Evolutionary conservation across 2,888 invertebrate species (phyloP).

Genomic region (Heliconius aoede): DNA sequence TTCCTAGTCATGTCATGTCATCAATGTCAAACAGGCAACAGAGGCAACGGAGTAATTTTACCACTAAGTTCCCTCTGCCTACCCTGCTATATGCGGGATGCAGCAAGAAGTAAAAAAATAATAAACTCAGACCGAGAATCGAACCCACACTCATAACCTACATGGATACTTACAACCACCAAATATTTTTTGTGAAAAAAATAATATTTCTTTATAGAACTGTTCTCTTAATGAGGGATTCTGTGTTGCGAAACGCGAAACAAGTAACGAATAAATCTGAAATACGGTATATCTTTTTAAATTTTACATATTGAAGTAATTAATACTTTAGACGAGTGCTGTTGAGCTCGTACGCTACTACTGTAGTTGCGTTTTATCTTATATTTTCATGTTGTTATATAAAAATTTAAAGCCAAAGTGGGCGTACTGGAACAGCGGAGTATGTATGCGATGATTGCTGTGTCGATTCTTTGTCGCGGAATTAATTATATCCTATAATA

Average conservation of each 20-base stretch:
- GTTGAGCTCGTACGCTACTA: slow-evolving; percentile 20
- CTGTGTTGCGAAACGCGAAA: slow-evolving; percentile 22
- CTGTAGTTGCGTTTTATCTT: slow-evolving; percentile 20
- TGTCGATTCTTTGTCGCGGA: too few species aligned
- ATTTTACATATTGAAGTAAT: slow-evolving; percentile 35
- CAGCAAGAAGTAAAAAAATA: neutral
- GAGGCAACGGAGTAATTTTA: too few species aligned
- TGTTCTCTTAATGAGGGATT: slow-evolving; percentile 10
- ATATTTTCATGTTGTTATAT: neutral
- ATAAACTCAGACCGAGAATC: too few species aligned
- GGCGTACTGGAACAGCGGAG: too few species aligned
- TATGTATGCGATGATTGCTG: too few species aligned
- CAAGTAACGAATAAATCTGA: slow-evolving; percentile 7
- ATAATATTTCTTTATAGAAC: slow-evolving; percentile 3
- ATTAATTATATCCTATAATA: too few species aligned
- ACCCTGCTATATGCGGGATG: neutral
- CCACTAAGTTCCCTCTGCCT: neutral
- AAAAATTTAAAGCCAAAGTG: neutral
- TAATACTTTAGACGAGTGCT: slow-evolving; percentile 36
- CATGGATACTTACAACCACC: too few species aligned
- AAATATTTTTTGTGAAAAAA: neutral
- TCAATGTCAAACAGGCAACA: too few species aligned
- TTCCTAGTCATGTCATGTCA: too few species aligned
- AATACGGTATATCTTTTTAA: slow-evolving; percentile 14
- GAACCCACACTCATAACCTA: too few species aligned